A percentile compares a stretch with the other conserved stretches of the same genome.
Evolutionary conservation across 2,113 vertebrate genomes (phyloP).

Genomic region (Alethe castanea): DNA sequence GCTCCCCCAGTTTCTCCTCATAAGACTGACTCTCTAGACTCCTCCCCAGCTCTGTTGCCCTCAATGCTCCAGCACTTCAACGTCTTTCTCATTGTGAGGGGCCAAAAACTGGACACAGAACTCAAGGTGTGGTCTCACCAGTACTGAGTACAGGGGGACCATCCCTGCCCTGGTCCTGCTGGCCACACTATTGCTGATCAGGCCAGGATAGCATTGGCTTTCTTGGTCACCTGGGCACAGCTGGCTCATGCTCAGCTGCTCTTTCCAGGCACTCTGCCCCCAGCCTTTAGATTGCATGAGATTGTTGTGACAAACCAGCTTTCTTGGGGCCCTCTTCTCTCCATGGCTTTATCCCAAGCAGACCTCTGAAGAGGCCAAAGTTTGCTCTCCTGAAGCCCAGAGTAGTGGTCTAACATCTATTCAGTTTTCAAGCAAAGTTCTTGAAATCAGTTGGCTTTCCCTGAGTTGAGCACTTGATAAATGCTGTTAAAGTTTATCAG

Average conservation of each 20-base stretch:
- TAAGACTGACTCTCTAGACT: background rate
- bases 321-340: background rate
- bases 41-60: background rate
- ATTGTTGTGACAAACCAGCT: background rate
- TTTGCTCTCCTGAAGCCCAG: background rate
- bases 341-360: background rate
- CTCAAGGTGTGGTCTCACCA: rapidly evolving
- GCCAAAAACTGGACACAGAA: background rate
- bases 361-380: background rate
- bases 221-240: background rate
- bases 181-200: background rate
- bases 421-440: background rate
- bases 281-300: background rate
- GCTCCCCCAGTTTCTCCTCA: background rate
- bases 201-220: background rate
- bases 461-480: background rate
- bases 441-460: background rate
- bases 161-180: background rate
- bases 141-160: background rate
- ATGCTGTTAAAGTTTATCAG: background rate
- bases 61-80: background rate
- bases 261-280: background rate
- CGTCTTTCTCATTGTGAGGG: background rate
- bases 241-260: background rate
- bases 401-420: background rate